These are phyloP conservation scores for Diachasmimorpha longicaudata DNA, from an alignment of 1,140 invertebrate genomes.

Conservation along the genomic window DNA sequence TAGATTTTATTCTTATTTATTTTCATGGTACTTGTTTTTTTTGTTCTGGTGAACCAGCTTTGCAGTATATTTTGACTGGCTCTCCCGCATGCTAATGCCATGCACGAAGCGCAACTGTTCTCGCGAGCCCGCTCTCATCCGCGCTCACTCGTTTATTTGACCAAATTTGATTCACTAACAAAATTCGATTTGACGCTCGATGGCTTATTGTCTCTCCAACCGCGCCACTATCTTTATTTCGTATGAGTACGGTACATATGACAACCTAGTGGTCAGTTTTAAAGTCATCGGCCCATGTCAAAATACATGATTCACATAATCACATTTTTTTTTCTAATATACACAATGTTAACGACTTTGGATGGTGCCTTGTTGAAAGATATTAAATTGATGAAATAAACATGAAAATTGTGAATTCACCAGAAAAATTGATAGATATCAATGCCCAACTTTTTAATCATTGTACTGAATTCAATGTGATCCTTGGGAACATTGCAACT, in stretches of 20 bases:
- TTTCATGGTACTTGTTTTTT: constrained; percentile 23
- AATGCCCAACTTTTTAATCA: too few relatives aligned
- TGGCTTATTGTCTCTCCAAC: constrained; percentile 46
- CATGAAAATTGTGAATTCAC: too few relatives aligned
- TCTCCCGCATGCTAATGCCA: constrained; percentile 55
- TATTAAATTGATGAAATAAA: too few relatives aligned
- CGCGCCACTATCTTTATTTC: constrained; percentile 17
- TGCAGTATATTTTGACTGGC: constrained; percentile 27
- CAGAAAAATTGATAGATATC: too few relatives aligned
- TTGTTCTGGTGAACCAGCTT: constrained; percentile 26
- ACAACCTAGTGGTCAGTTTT: not conserved
- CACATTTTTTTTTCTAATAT: not conserved
- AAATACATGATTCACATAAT: not conserved
- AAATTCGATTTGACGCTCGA: constrained; percentile 55
- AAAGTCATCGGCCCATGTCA: not conserved
- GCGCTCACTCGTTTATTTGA: constrained; percentile 45
- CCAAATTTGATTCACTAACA: constrained; percentile 56
- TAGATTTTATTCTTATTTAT: not conserved
- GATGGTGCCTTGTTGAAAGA: not conserved
- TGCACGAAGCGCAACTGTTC: constrained; percentile 55
- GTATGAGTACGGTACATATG: not conserved
- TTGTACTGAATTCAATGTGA: too few relatives aligned
- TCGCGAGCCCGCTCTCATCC: constrained; percentile 37
- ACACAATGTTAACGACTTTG: not conserved
- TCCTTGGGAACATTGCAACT: too few relatives aligned